Base-by-base conservation (phyloP, 2,113 vertebrate species). In the Pipra filicauda region DNA sequence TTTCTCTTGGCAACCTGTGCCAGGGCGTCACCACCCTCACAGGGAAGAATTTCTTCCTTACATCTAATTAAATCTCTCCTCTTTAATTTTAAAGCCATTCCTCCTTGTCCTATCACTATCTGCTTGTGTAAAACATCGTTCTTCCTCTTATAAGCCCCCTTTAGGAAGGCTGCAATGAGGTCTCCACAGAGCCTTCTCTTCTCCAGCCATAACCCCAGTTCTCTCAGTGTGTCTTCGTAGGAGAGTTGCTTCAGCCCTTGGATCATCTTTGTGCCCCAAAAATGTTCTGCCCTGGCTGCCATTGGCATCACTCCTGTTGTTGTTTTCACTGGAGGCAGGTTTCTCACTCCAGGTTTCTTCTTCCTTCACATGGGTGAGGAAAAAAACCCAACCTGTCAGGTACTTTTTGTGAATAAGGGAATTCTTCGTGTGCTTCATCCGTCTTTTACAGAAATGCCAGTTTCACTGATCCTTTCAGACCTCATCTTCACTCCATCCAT, bases 361-460 rank as follows among this genome's bases (percentile, higher is more conserved):
- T 80, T 91, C 27, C 23, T 54, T 89, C 49, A 52, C 9, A 5
- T 1, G 22, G 46, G 9, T 54, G 26, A 51, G 43, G 4, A 2
- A 12, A 24, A 43, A 43, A 64, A 16, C 2, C 13, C 11, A 52
- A 5, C 14, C 44, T 59, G 24, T 51, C 41, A 87, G 37, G 19
- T 69, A 59, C 4, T 76, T 92, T 75, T 82, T 65, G 58, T 79
- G 81, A 92, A 48, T 61, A 91, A 70, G n/a, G 57, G 89, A 75
- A 62, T 86, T 83, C 17, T 92, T 73, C 0, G 0, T 31, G 3
- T 12, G 39, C 65, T 69, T 84, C 73, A 83, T 71, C 71, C 55
- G 54, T 78, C 78, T 85, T 82, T 41, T 76, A 21, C 0, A 0
- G 4, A 79, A 55, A 55, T 33, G n/a, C 35, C 64, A 52, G 17